Conservation (phyloP, 92 coral and sea anemone species). For the Bergia puertoricense region DNA sequence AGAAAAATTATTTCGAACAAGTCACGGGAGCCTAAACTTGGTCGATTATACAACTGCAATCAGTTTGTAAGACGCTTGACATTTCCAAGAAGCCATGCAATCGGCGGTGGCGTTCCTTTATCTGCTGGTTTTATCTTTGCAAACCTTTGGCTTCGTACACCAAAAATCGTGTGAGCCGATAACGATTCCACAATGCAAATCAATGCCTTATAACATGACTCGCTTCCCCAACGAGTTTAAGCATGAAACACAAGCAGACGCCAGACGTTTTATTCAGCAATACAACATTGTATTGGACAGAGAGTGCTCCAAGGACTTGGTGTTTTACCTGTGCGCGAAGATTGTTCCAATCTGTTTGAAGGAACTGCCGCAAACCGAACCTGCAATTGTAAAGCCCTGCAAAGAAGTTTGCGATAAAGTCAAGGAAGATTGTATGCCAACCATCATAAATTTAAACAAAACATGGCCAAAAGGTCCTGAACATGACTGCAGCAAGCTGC, state of each 20-base stretch:
- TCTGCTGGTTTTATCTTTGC: conserved; percentile 13
- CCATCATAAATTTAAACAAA: conserved; percentile 33
- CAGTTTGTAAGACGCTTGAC: neutral
- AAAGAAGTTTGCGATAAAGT: conserved; percentile 61
- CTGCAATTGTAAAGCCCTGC: conserved; percentile 42
- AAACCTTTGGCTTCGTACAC: neutral
- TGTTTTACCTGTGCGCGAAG: conserved; percentile 56
- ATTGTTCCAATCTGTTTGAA: conserved; percentile 60
- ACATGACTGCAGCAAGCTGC: conserved; percentile 46
- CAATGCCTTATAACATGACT: conserved; percentile 55
- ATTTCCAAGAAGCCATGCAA: neutral
- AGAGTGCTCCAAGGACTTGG: conserved; percentile 53
- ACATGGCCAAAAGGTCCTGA: conserved; percentile 33
- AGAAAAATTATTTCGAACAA: conserved; percentile 7
- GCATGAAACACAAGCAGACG: conserved; percentile 26
- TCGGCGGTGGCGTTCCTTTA: neutral
- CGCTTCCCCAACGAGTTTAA: conserved; percentile 51
- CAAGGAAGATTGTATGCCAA: conserved; percentile 47
- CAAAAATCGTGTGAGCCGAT: conserved; percentile 35
- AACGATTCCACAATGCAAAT: conserved; percentile 44
- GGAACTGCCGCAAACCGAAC: neutral
- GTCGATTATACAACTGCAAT: neutral
- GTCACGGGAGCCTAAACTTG: neutral
- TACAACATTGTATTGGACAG: neutral
- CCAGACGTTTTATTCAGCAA: conserved; percentile 1